Percentiles rank a stretch among this genome's conserved stretches.
Evolutionary conservation across 2,113 vertebrate genomes (phyloP).

Genomic region (Polyodon spathula): DNA sequence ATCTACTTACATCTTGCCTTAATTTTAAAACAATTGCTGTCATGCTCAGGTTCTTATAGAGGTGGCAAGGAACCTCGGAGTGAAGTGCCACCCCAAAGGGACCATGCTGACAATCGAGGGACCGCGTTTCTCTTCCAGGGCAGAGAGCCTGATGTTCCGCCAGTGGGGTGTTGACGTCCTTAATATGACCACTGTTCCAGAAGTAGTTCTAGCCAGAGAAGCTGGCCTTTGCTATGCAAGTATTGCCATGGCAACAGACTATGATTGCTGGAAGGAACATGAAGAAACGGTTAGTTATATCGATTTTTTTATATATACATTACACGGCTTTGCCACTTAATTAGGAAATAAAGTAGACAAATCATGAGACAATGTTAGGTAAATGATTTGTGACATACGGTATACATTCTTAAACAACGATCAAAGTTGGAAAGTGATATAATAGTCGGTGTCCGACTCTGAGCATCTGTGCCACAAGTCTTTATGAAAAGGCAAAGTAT

Average conservation of each 20-base stretch:
- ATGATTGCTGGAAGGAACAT: constrained; percentile 94
- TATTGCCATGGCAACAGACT: constrained; percentile 95
- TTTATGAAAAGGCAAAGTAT: too few species aligned
- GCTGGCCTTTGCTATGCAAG: constrained; percentile 87
- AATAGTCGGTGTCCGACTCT: too few species aligned
- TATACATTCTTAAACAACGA: too few species aligned
- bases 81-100: constrained; percentile 79
- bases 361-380: too few species aligned
- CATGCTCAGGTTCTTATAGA: constrained; percentile 72
- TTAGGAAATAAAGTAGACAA: background rate
- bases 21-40: background rate
- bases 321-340: too few species aligned
- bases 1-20: background rate
- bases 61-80: constrained; percentile 70
- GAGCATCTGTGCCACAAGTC: too few species aligned
- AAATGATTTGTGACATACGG: too few species aligned
- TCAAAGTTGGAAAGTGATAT: too few species aligned
- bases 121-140: constrained; percentile 85
- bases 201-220: constrained; percentile 92
- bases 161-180: constrained; percentile 89
- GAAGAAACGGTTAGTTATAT: constrained; percentile 78
- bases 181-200: constrained; percentile 96
- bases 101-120: constrained; percentile 87
- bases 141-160: constrained; percentile 87
- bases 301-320: background rate